phyloP scores from a whole-genome alignment of 2,888 invertebrate species.

The Rhabditophanes sp. region DNA sequence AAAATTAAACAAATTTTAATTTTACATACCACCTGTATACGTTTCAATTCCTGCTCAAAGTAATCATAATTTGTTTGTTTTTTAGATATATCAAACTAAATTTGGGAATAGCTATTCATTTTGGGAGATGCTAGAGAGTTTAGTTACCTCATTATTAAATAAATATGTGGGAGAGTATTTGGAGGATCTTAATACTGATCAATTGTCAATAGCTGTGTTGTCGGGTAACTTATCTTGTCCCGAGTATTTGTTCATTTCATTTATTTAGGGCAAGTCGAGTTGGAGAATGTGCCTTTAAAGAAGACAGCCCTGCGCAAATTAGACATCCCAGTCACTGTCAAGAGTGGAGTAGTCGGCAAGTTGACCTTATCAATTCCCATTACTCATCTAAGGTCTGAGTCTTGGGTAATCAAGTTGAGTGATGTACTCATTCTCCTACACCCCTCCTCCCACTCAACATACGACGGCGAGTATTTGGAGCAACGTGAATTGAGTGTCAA shows the following conservation, averaged over 20 bases:
- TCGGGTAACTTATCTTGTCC: too few relatives aligned
- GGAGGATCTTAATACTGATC: conserved; percentile 89
- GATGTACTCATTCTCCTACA: conserved; percentile 61
- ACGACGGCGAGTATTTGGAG: conserved; percentile 71
- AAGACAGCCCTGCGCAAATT: conserved; percentile 78
- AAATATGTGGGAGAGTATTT: conserved; percentile 95
- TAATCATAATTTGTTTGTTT: too few relatives aligned
- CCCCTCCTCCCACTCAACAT: conserved; percentile 50
- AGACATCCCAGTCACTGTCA: conserved; percentile 57
- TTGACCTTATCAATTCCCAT: conserved; percentile 81
- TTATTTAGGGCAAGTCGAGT: conserved; percentile 72
- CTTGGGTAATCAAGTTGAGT: conserved; percentile 86
- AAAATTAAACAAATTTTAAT: too few relatives aligned
- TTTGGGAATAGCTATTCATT: too few relatives aligned
- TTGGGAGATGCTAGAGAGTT: conserved; percentile 95
- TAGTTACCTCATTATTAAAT: conserved; percentile 93
- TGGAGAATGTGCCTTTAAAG: conserved; percentile 86
- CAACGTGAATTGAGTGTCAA: conserved; percentile 67
- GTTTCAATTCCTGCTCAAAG: too few relatives aligned
- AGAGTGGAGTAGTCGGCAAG: conserved; percentile 74
- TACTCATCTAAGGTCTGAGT: conserved; percentile 60
- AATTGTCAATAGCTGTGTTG: conserved; percentile 81
- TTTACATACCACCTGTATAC: too few relatives aligned
- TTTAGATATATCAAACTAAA: too few relatives aligned
- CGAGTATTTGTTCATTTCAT: too few relatives aligned